Percentiles rank a stretch among this genome's conserved stretches.
These are phyloP conservation scores for Drosophila picticornis DNA, from an alignment of 2,888 invertebrate genomes.

Conservation along the genomic window DNA sequence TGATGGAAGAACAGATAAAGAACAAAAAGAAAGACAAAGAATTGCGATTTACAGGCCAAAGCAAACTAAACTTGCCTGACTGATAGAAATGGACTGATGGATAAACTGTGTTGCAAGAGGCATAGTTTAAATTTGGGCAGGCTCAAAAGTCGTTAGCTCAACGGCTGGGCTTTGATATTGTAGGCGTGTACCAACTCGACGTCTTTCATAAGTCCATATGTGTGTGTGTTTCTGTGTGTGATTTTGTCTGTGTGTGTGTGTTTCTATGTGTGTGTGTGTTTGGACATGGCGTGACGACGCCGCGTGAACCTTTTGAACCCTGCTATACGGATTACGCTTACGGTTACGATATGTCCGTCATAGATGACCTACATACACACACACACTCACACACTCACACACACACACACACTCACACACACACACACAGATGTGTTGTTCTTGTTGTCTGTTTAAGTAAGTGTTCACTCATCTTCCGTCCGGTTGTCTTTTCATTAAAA, in stretches of 20 bases:
- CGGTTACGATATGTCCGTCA: slow-evolving; percentile 64
- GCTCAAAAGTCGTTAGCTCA: slow-evolving; percentile 10
- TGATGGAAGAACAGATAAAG: background rate
- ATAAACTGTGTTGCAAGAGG: no score
- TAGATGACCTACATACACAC: slow-evolving; percentile 65
- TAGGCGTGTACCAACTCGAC: slow-evolving; percentile 26
- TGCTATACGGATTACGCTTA: slow-evolving; percentile 57
- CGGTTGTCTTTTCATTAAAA: slow-evolving; percentile 68
- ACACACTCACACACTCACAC: slow-evolving; percentile 11
- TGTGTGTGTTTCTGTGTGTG: background rate
- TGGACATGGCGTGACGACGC: slow-evolving; percentile 55
- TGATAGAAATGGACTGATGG: background rate
- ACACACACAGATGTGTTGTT: background rate
- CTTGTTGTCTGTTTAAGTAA: slow-evolving; percentile 6
- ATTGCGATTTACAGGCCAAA: background rate
- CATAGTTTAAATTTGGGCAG: background rate
- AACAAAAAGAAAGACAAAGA: background rate
- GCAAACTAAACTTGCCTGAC: background rate
- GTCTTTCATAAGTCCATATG: background rate
- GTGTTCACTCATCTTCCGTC: slow-evolving; percentile 16
- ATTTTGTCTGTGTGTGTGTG: slow-evolving; percentile 12
- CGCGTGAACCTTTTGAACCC: slow-evolving; percentile 62
- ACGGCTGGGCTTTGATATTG: slow-evolving; percentile 24
- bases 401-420: background rate
- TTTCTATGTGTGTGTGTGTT: slow-evolving; percentile 20